Evolutionary conservation across 2,797 vertebrate genomes (phyloP), one percentile per base, ranked within the genome.

Genomic region (Myotis findleyi): DNA sequence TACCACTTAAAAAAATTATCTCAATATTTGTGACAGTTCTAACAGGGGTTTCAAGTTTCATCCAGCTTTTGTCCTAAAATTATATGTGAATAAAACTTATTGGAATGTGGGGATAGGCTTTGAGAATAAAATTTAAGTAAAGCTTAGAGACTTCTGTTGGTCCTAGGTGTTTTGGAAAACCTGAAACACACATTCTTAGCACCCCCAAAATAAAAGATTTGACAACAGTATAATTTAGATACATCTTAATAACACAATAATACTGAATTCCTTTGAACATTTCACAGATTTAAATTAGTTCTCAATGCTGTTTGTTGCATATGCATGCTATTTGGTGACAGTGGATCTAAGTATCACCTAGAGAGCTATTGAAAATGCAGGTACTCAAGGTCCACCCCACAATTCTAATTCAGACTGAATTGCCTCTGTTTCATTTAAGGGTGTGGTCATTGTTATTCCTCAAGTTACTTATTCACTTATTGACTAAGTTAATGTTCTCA

Each of bases 401-500:
- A 14, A 21, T 53, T 82, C 51, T 71, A 30, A 93, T 88, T 86
- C 75, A 90, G 57, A 71, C 23, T 23, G 18, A 79, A 71, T 55
- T 79, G 18, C 5, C 20, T 79, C 59, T 38, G 21, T 66, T 79
- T 95, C 27, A 55, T 77, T 86, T 89, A 87, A 84, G 59, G 49
- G 20, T 89, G 20, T 83, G 71, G 41, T 21, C n/a, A 72, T 59
- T 94, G 87, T 17, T 72, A 71, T 89, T 68, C 25, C 47, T 82
- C n/a, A 90, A 77, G 23, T 49, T 91, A 53, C 62, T 47, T 93
- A 81, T 30, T 85, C 27, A 71, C 9, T 44, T 91, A 53, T 72
- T 89, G 59, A 87, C 33, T 88, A 86, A 4, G 30, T 79, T 96
- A 92, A 64, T 93, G 23, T 86, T 92, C 75, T 91, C n/a, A 62